phyloP scores from a whole-genome alignment of 2,113 vertebrate genomes.

The Serinus canaria region DNA sequence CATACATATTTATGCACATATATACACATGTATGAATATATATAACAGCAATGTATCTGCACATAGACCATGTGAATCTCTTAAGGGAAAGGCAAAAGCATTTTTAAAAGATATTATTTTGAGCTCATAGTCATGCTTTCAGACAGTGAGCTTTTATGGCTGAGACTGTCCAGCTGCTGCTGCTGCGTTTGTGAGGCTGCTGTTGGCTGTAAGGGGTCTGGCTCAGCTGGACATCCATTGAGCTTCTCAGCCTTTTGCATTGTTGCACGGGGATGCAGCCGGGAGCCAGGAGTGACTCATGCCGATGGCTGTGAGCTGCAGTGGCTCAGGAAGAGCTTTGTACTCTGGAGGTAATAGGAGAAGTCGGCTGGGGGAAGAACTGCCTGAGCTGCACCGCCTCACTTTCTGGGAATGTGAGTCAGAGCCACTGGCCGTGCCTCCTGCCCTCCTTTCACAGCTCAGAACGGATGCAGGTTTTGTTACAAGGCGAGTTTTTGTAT shows the following conservation, averaged over 20 bases:
- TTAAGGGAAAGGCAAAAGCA: background rate
- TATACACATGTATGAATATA: background rate
- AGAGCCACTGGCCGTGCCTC: background rate
- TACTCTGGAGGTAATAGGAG: background rate
- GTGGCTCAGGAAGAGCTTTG: background rate
- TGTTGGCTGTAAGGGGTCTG: background rate
- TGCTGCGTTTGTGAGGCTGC: background rate
- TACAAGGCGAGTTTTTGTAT: background rate
- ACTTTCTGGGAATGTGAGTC: background rate
- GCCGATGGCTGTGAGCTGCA: background rate
- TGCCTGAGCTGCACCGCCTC: background rate
- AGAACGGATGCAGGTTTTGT: background rate
- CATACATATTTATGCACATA: background rate
- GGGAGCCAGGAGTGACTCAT: background rate
- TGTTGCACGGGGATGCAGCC: background rate
- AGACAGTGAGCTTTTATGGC: background rate
- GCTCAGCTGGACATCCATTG: background rate
- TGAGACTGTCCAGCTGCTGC: background rate
- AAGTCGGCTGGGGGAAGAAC: background rate
- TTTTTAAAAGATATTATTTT: background rate
- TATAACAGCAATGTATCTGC: background rate
- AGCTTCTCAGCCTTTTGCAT: background rate
- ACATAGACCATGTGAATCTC: background rate
- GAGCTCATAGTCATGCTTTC: background rate
- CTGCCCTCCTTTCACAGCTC: background rate